Evolutionary conservation across 2,888 invertebrate species (phyloP).

Genomic region (Agapostemon virescens): DNA sequence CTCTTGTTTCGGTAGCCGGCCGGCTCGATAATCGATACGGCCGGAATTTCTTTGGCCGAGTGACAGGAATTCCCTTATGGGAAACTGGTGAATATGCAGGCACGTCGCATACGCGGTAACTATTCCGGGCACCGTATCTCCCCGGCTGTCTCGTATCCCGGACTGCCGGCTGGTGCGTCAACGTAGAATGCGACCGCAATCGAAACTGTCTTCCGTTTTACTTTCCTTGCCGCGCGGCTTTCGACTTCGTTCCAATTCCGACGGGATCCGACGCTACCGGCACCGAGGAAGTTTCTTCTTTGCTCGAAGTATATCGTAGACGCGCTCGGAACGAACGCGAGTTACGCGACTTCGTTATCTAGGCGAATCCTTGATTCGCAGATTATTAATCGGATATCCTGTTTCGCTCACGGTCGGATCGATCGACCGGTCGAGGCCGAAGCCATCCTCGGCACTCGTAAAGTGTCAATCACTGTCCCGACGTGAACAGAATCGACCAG

Average conservation of each 20-base stretch:
- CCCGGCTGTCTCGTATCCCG: constrained; percentile 49
- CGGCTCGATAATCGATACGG: constrained; percentile 42
- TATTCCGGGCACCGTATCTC: constrained; percentile 51
- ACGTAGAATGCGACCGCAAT: constrained; percentile 49
- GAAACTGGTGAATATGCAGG: constrained; percentile 55
- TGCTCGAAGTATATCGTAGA: too few species aligned
- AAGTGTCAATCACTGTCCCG: constrained; percentile 52
- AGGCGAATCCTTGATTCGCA: constrained; percentile 20
- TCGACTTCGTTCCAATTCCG: constrained; percentile 19
- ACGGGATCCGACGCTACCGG: too few species aligned
- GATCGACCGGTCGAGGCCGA: constrained; percentile 9
- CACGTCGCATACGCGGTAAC: constrained; percentile 57
- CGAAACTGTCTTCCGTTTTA: constrained; percentile 42
- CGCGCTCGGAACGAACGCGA: too few species aligned
- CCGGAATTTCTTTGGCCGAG: constrained; percentile 49
- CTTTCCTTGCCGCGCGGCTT: constrained; percentile 30
- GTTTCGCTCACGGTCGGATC: constrained; percentile 10
- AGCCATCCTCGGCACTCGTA: constrained; percentile 6
- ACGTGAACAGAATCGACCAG: constrained; percentile 42
- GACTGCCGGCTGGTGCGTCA: constrained; percentile 45
- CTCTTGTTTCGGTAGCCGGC: neutral
- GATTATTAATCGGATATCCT: constrained; percentile 38
- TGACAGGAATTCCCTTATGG: constrained; percentile 57
- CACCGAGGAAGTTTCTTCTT: too few species aligned
- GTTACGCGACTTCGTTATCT: too few species aligned